These are phyloP conservation scores for Onchidella celtica DNA, from an alignment of 2,888 invertebrate species.

Conservation along the genomic window DNA sequence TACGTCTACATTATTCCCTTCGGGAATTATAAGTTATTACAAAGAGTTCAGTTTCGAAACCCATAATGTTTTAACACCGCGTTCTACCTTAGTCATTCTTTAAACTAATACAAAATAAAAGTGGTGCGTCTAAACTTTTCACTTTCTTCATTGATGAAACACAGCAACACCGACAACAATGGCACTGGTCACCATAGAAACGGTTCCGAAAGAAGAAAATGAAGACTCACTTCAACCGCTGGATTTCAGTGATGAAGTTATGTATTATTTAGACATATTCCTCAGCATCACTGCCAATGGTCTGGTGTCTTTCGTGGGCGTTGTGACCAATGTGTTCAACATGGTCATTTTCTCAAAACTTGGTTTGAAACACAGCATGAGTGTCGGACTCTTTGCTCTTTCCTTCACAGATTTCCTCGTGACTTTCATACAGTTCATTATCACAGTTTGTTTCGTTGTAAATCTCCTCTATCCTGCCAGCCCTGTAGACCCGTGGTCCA, in stretches of 20 bases:
- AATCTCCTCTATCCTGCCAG: background rate
- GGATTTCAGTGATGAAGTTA: background rate
- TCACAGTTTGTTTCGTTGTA: background rate
- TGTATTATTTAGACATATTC: background rate
- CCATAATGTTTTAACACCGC: too few relatives aligned
- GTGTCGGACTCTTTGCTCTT: slow-evolving; percentile 17
- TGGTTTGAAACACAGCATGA: slow-evolving; percentile 27
- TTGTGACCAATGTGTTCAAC: slow-evolving; percentile 17
- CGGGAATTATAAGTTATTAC: too few relatives aligned
- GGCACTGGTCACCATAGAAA: too few relatives aligned
- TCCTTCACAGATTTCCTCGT: slow-evolving; percentile 9
- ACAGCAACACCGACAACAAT: too few relatives aligned
- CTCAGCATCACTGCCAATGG: background rate
- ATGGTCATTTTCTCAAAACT: background rate
- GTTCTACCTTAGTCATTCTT: too few relatives aligned
- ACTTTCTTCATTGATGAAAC: too few relatives aligned
- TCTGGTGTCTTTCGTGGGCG: background rate
- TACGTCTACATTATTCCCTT: too few relatives aligned
- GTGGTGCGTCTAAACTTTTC: too few relatives aligned
- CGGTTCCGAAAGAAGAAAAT: background rate
- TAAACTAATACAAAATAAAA: too few relatives aligned
- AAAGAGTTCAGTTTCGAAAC: too few relatives aligned
- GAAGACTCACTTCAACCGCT: too few relatives aligned
- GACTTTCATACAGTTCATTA: background rate
- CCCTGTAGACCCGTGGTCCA: background rate